Evolutionary conservation across 2,797 vertebrate species (phyloP), one percentile per base, ranked within the genome.

Genomic region (Bucorvus abyssinicus): DNA sequence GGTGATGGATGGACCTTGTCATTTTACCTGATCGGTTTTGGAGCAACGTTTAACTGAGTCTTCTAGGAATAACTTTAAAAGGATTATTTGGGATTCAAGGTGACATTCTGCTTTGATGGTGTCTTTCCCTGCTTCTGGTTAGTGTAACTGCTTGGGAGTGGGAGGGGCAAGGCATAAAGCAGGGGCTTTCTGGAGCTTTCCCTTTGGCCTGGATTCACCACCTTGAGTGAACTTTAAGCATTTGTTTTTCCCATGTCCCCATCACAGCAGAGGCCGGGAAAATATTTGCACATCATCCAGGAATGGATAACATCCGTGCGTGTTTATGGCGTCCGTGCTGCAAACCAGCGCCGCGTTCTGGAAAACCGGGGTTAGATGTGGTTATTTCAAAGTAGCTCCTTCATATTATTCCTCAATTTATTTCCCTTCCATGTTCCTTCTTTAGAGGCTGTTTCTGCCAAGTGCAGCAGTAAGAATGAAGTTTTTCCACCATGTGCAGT

Each of bases 1-100:
- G 23, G 49, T 93, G 71, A 91, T 80, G 44, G 67, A 91, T 80
- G 36, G 49, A 55, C 40, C 34, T 47, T 94, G 76, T 80, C 60
- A 59, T 36, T 87, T 88, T 63, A 67, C 79, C 47, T 80, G 42
- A 30, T 26, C 34, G 36, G 24, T 80, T 84, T 76, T 53, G 5
- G 44, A 83, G 71, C 23, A 80, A 32, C 55, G n/a, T 80, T 77
- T 69, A 94, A 36, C 71, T 26, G 40, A 38, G 18, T 36, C 60
- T 50, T 42, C 9, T 24, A 91, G 83, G 60, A 67, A 36, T 82
- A 87, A 55, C 49, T 94, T 49, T 19, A 36, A 70, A 79, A 91
- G 19, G 44, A 65, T 85, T 80, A 52, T 70, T 69, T 49, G 40
- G 24, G 5, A 6, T 47, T 93, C 90, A 93, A 59, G 71, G 71